Evolutionary conservation across 2,113 vertebrate species (phyloP).

Genomic region (Gallinago media): DNA sequence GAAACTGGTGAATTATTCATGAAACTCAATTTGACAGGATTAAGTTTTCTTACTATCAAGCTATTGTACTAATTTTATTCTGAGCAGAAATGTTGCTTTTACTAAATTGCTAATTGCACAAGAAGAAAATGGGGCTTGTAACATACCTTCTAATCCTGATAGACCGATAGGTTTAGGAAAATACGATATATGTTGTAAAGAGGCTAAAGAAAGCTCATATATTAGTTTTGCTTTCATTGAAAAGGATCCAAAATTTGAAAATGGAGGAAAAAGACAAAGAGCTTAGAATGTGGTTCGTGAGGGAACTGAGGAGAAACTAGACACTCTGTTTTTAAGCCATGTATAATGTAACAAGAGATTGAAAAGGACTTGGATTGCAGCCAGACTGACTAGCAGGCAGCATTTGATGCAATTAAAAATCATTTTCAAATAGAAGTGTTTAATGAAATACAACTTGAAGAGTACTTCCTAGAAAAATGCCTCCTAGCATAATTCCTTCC

Average conservation of each 20-base stretch:
- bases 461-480: not conserved
- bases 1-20: not conserved
- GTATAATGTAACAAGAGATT: not conserved
- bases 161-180: not conserved
- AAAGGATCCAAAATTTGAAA: not conserved
- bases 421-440: not conserved
- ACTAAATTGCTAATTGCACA: not conserved
- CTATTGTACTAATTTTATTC: not conserved
- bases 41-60: not conserved
- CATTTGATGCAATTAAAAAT: not conserved
- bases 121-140: not conserved
- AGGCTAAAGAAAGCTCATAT: not conserved
- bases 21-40: not conserved
- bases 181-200: not conserved
- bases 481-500: not conserved
- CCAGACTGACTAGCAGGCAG: not conserved
- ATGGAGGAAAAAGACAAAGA: not conserved
- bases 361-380: not conserved
- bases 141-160: not conserved
- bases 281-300: not conserved
- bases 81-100: not conserved
- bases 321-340: not conserved
- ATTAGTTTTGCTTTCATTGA: not conserved
- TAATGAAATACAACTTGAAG: not conserved
- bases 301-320: not conserved